These are phyloP conservation scores for Drosophila takahashii DNA, from an alignment of 1,140 invertebrate species.

Conservation along the genomic window DNA sequence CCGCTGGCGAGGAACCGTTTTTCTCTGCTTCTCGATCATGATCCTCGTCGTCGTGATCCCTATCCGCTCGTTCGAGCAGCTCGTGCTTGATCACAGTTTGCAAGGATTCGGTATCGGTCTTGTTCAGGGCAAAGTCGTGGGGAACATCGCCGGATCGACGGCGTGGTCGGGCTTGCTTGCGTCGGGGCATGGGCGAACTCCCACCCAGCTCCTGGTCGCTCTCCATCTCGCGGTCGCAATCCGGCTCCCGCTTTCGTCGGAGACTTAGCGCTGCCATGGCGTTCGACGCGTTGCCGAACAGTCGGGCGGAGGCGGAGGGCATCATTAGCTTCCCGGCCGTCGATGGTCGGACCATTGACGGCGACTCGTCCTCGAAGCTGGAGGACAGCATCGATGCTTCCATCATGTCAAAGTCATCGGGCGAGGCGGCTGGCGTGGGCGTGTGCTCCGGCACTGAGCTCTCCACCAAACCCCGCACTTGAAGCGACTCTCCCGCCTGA, in stretches of 20 bases:
- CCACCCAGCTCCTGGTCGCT: conserved; percentile 82
- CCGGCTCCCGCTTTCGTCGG: conserved; percentile 83
- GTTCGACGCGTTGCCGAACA: conserved; percentile 62
- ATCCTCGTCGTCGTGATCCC: conserved; percentile 35
- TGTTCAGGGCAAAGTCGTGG: conserved; percentile 84
- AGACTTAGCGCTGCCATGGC: conserved; percentile 67
- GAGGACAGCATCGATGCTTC: conserved; percentile 70
- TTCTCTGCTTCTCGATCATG: conserved; percentile 30
- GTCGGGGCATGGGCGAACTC: conserved; percentile 90
- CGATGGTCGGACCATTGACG: conserved; percentile 66
- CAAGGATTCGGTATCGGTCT: conserved; percentile 57
- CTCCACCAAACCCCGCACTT: conserved; percentile 91
- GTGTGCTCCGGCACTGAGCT: conserved; percentile 88
- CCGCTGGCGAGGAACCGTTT: conserved; percentile 9
- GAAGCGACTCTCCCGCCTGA: conserved; percentile 93
- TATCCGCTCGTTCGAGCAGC: conserved; percentile 57
- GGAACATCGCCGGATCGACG: conserved; percentile 91
- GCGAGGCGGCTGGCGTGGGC: conserved; percentile 87
- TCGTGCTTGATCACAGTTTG: conserved; percentile 83
- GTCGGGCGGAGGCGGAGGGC: conserved; percentile 56
- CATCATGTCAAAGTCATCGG: conserved; percentile 86
- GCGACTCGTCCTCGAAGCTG: conserved; percentile 76
- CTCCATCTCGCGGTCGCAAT: conserved; percentile 57
- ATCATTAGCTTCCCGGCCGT: conserved; percentile 67
- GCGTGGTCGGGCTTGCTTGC: conserved; percentile 92